Evolutionary conservation across 2,797 vertebrate species (phyloP), one percentile per base, ranked within the genome.

Genomic region (Decapterus maruadsi): DNA sequence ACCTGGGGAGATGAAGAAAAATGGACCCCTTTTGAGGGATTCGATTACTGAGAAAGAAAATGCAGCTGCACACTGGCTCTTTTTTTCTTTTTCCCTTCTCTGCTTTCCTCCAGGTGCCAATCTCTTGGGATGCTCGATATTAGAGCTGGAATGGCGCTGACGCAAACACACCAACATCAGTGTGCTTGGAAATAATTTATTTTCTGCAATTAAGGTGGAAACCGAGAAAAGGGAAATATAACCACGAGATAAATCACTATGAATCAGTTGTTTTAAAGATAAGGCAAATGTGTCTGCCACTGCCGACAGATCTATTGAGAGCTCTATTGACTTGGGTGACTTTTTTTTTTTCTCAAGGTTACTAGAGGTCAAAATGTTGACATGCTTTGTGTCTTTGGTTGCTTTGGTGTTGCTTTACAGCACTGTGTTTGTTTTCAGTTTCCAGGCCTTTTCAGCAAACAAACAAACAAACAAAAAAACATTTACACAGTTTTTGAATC

Each of bases 1-100:
- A 96, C 91, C 91, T 84, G 81, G 48, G 61, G 92, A 96, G 94
- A 96, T 95, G 93, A 95, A 95, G 92, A 95, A 95, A 96, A 96
- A 96, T 88, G 82, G 95, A 93, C 80, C 87, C 86, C 84, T 92
- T 96, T 95, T 93, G 92, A 96, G 92, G 93, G 87, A 94, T 95
- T 94, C 92, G 91, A 97, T 96, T 95, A 95, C 92, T 92, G 85
- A 82, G 83, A 80, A 83, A 88, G 87, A 95, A 96, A 95, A 94
- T 95, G 91, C 88, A 88, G 91, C 91, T 83, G 87, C 89, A 93
- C 76, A 92, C 79, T 73, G 83, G 78, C 71, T 62, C 34, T 91
- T 91, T 88, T 74, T 68, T 78, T 29, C 45, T 56, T 20, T 62
- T 66, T 46, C 54, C 66, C 57, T 72, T 78, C 74, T 87, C 82